These are phyloP conservation scores for Drosophila repleta DNA, from an alignment of 1,140 invertebrate genomes.

Conservation along the genomic window DNA sequence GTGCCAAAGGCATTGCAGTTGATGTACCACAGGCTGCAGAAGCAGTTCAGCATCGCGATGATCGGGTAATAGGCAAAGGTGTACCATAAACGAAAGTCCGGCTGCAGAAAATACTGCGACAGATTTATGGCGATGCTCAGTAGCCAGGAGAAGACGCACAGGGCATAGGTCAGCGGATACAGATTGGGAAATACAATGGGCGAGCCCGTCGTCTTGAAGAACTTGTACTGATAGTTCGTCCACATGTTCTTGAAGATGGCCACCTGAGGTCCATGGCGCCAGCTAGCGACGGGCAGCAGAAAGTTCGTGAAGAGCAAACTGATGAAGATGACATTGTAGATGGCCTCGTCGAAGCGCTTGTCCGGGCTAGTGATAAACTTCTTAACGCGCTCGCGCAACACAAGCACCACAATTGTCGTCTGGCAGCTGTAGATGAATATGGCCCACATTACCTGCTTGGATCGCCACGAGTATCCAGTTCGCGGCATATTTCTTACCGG, in stretches of 20 bases:
- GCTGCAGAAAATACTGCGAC: conserved; percentile 88
- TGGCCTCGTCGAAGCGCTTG: conserved; percentile 88
- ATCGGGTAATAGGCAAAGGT: conserved; percentile 89
- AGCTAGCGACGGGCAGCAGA: conserved; percentile 87
- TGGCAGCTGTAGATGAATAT: conserved; percentile 85
- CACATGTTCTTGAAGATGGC: conserved; percentile 90
- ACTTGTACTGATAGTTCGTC: conserved; percentile 89
- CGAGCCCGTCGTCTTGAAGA: conserved; percentile 87
- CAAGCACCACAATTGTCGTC: conserved; percentile 85
- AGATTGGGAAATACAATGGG: conserved; percentile 87
- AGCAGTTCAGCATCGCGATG: conserved; percentile 88
- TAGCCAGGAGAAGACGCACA: conserved; percentile 87
- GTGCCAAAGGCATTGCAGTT: conserved; percentile 88
- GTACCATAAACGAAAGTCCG: conserved; percentile 88
- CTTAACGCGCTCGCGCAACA: conserved; percentile 85
- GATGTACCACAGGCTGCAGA: conserved; percentile 87
- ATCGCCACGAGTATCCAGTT: conserved; percentile 86
- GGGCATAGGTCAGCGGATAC: conserved; percentile 86
- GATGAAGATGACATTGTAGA: conserved; percentile 89
- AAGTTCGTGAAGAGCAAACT: conserved; percentile 89
- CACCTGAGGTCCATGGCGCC: conserved; percentile 87
- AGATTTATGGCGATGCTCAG: conserved; percentile 87
- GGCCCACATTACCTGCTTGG: conserved; percentile 86
- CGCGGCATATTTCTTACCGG: conserved; percentile 84
- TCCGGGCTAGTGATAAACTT: conserved; percentile 86